These are phyloP conservation scores for Sympetrum striolatum DNA, from an alignment of 2,888 invertebrate species.

Conservation along the genomic window DNA sequence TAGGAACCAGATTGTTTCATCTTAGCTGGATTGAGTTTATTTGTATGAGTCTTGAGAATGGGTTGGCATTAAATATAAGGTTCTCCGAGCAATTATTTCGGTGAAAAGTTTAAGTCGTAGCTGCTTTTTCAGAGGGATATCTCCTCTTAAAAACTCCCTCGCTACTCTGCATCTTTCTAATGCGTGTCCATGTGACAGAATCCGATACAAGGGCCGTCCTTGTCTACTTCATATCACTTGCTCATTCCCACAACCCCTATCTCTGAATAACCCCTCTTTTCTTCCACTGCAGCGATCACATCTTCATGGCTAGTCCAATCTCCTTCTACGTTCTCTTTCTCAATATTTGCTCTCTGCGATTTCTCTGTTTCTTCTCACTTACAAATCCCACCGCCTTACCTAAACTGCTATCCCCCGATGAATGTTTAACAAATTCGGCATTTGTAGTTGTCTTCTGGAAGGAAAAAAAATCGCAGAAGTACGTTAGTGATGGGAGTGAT, in stretches of 20 bases:
- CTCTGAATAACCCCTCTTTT: background rate
- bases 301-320: background rate
- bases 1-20: too few species aligned
- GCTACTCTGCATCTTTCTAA: background rate
- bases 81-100: too few species aligned
- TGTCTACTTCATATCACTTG: background rate
- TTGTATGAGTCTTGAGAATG: too few species aligned
- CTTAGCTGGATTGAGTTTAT: too few species aligned
- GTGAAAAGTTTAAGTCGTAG: too few species aligned
- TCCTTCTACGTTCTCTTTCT: background rate
- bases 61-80: too few species aligned
- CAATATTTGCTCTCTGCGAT: background rate
- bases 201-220: background rate
- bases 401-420: background rate
- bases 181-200: background rate
- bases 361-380: background rate
- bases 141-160: background rate
- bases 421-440: too few species aligned
- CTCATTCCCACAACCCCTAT: background rate
- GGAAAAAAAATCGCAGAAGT: too few species aligned
- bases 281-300: background rate
- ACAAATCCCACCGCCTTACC: background rate
- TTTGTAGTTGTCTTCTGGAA: too few species aligned
- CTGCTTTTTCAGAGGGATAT: background rate
- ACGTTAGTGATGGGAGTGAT: too few species aligned